Evolutionary conservation across 2,888 invertebrate genomes (phyloP).

Genomic region (Sarcophaga subvicina): DNA sequence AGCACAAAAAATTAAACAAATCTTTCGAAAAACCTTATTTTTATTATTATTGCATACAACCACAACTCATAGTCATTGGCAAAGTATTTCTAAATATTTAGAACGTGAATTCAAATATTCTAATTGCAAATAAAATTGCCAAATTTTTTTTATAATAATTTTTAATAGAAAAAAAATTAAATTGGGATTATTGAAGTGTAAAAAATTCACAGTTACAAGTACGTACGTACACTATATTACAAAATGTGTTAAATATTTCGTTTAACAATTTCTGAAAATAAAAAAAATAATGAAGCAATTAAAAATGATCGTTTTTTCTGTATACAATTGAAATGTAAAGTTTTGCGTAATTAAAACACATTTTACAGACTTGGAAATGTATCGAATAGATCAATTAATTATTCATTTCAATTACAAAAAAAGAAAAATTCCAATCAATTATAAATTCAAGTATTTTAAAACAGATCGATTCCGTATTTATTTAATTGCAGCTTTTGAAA

Average conservation of each 20-base stretch:
- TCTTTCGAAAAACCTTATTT: too few species aligned
- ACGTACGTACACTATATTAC: conserved; percentile 14
- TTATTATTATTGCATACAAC: too few species aligned
- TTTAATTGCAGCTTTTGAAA: neutral
- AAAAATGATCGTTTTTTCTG: neutral
- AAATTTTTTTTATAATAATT: too few species aligned
- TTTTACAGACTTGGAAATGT: too few species aligned
- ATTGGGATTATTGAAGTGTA: conserved; percentile 37
- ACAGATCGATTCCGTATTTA: neutral
- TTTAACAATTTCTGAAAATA: neutral
- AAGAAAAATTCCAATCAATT: conserved; percentile 4
- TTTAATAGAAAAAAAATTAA: too few species aligned
- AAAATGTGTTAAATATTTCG: conserved; percentile 30
- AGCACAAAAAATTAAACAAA: too few species aligned
- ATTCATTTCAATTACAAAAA: neutral
- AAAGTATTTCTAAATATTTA: too few species aligned
- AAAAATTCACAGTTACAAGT: neutral
- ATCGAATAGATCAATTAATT: too few species aligned
- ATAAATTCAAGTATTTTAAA: neutral
- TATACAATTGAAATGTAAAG: neutral
- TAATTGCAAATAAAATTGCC: too few species aligned
- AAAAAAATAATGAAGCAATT: conserved; percentile 17
- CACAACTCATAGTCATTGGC: too few species aligned
- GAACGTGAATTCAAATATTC: too few species aligned
- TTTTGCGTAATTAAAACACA: too few species aligned